Evolutionary conservation across 2,888 invertebrate species (phyloP).

Genomic region (Drosophila mettleri): DNA sequence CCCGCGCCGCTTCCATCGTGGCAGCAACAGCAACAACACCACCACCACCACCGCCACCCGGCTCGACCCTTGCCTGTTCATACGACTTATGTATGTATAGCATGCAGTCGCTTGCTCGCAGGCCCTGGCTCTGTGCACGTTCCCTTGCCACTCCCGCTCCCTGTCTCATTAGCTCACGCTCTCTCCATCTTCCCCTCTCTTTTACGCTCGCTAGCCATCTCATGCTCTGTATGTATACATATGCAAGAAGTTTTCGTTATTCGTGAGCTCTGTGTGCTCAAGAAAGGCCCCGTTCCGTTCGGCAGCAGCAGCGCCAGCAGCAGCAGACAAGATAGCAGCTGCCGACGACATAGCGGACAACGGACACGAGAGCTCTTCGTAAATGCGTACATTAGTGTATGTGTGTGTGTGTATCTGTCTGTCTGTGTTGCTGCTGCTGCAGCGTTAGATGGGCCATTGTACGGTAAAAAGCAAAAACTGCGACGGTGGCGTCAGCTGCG

Average conservation of each 20-base stretch:
- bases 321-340: conserved; percentile 62
- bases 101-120: conserved; percentile 53
- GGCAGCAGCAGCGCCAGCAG: conserved; percentile 42
- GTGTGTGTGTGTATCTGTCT: conserved; percentile 14
- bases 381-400: conserved; percentile 26
- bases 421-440: conserved; percentile 29
- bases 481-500: conserved; percentile 57
- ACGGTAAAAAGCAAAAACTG: conserved; percentile 50
- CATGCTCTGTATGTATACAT: conserved; percentile 45
- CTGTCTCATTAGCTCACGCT: conserved; percentile 6
- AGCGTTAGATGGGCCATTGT: conserved; percentile 52
- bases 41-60: conserved; percentile 26
- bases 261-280: conserved; percentile 68
- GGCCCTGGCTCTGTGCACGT: conserved; percentile 54
- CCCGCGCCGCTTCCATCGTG: conserved; percentile 9
- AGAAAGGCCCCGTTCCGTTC: conserved; percentile 82
- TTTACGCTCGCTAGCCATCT: conserved; percentile 16
- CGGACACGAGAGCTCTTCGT: conserved; percentile 52
- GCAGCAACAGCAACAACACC: conserved; percentile 2
- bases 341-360: conserved; percentile 45
- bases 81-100: conserved; percentile 40
- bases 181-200: conserved; percentile 19
- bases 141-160: conserved; percentile 9
- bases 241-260: conserved; percentile 76
- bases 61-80: conserved; percentile 41